Evolutionary conservation across 2,797 vertebrate species (phyloP).

Genomic region (Myotis planiceps): DNA sequence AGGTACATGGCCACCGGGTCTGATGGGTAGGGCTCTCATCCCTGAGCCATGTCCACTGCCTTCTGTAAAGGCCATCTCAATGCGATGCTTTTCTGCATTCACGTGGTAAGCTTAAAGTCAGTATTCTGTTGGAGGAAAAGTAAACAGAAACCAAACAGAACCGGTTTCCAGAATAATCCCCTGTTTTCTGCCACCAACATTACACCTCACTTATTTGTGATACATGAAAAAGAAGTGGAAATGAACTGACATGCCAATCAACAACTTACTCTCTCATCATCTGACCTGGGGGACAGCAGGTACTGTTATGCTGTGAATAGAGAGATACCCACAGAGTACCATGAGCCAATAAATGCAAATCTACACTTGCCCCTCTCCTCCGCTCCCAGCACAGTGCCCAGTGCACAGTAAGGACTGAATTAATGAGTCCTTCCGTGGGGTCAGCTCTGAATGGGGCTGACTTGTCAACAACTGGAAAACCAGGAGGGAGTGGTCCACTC

Average conservation of each 20-base stretch:
- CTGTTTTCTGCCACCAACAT: neutral
- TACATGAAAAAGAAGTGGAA: neutral
- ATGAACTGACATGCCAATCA: neutral
- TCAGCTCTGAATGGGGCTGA: neutral
- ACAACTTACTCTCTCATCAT: neutral
- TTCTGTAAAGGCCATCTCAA: neutral
- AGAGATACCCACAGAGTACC: neutral
- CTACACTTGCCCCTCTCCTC: neutral
- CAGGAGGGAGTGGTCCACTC: neutral
- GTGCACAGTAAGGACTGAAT: constrained; percentile 3
- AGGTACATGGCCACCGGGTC: neutral
- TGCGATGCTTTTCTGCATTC: neutral
- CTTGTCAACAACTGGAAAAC: neutral
- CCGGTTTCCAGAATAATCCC: neutral
- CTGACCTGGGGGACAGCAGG: neutral
- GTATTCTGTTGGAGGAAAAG: neutral
- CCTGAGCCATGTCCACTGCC: neutral
- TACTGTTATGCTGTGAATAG: no score
- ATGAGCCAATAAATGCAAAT: neutral
- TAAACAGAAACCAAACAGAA: neutral
- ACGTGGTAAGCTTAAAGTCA: neutral
- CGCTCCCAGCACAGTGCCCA: neutral
- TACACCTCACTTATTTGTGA: neutral
- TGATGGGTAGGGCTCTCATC: neutral
- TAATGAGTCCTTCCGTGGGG: neutral